A percentile compares a stretch with the other conserved stretches of the same genome.
These are phyloP conservation scores for Dioctria linearis DNA, from an alignment of 2,888 invertebrate genomes.

Conservation along the genomic window DNA sequence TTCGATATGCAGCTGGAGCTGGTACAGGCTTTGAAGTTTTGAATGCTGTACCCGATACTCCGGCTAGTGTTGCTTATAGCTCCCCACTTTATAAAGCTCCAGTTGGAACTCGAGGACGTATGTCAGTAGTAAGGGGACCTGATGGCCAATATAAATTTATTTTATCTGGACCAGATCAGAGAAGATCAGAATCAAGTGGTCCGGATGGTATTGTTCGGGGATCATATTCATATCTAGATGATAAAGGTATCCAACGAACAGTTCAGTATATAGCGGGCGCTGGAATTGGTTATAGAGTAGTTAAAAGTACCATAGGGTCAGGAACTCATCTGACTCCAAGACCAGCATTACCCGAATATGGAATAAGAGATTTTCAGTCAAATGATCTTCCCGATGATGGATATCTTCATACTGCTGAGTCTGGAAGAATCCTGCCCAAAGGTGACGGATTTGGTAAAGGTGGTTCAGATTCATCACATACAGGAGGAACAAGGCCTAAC, in stretches of 20 bases:
- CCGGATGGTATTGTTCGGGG: constrained; percentile 81
- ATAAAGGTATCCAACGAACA: constrained; percentile 83
- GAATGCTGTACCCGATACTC: constrained; percentile 78
- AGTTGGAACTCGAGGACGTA: constrained; percentile 78
- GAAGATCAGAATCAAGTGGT: constrained; percentile 82
- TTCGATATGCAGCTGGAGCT: constrained; percentile 83
- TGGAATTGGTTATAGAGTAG: constrained; percentile 81
- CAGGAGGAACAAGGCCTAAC: neutral
- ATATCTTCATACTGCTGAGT: constrained; percentile 61
- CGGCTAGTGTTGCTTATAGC: constrained; percentile 76
- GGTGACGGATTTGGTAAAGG: constrained; percentile 3
- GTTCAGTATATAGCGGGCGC: constrained; percentile 87
- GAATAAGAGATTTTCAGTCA: constrained; percentile 67
- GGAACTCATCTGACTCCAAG: constrained; percentile 68
- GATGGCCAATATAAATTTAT: constrained; percentile 85
- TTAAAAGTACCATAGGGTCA: constrained; percentile 80
- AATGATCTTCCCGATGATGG: constrained; percentile 67
- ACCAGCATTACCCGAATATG: constrained; percentile 74
- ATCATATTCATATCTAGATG: constrained; percentile 84
- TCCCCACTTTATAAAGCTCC: constrained; percentile 77
- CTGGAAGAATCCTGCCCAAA: constrained; percentile 55
- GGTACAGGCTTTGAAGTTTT: constrained; percentile 84
- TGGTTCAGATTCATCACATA: neutral
- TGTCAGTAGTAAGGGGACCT: constrained; percentile 80
- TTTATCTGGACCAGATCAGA: constrained; percentile 83